These are phyloP conservation scores for Hyphantria cunea DNA, from an alignment of 1,140 invertebrate species.

Conservation along the genomic window DNA sequence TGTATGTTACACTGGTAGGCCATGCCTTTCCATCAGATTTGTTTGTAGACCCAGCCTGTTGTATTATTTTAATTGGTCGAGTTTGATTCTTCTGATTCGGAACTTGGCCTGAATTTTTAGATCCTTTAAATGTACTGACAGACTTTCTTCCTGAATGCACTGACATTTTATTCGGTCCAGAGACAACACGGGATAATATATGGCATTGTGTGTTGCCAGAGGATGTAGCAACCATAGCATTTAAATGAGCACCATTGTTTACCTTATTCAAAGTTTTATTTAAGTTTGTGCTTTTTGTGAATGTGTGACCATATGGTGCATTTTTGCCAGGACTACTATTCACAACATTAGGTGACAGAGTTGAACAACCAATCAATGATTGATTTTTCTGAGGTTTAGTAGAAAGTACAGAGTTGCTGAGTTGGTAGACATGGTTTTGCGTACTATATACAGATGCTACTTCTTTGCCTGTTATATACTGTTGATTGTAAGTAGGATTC, in stretches of 20 bases:
- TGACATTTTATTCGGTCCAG: constrained; percentile 73
- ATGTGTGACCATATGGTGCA: constrained; percentile 69
- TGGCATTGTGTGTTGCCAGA: constrained; percentile 73
- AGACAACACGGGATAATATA: constrained; percentile 73
- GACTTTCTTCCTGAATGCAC: constrained; percentile 73
- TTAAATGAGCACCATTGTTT: constrained; percentile 78
- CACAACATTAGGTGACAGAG: constrained; percentile 60
- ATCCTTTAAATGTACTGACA: constrained; percentile 65
- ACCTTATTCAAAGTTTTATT: constrained; percentile 67
- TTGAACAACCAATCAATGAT: constrained; percentile 66
- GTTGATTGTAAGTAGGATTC: constrained; percentile 66
- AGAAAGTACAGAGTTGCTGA: constrained; percentile 68
- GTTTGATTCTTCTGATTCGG: constrained; percentile 67
- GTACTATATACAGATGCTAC: constrained; percentile 66
- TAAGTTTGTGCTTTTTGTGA: constrained; percentile 70
- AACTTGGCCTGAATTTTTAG: constrained; percentile 60
- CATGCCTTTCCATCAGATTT: constrained; percentile 69
- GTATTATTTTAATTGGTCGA: constrained; percentile 75
- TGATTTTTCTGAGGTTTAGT: constrained; percentile 68
- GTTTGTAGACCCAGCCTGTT: constrained; percentile 61
- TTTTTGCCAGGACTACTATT: constrained; percentile 70
- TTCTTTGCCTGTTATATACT: constrained; percentile 66
- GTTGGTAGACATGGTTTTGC: constrained; percentile 73
- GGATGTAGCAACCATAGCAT: constrained; percentile 69
- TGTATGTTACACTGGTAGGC: constrained; percentile 69